Conservation (phyloP, 2,888 invertebrate genomes). For the Netelia virgata region DNA sequence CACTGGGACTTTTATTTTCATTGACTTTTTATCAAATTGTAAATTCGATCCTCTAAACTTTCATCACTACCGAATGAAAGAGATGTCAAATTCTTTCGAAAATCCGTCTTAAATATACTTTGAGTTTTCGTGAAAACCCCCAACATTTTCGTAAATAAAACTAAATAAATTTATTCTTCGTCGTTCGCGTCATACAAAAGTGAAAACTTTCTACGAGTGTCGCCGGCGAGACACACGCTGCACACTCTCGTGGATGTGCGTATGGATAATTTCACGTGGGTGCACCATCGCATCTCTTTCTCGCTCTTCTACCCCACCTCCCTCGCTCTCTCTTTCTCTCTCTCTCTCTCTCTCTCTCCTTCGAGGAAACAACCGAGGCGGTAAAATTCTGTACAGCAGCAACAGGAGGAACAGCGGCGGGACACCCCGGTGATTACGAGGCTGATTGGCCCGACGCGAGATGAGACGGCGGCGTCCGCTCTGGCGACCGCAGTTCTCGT, state of each 20-base stretch:
- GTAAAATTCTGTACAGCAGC: slow-evolving; percentile 47
- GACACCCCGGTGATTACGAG: slow-evolving; percentile 84
- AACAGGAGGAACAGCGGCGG: slow-evolving; percentile 64
- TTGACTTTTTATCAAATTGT: no score
- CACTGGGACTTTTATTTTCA: no score
- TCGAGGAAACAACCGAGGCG: slow-evolving; percentile 60
- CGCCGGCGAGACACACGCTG: slow-evolving; percentile 46
- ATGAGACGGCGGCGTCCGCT: slow-evolving; percentile 84
- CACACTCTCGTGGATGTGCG: slow-evolving; percentile 40
- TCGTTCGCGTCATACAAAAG: not conserved
- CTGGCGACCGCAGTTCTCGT: slow-evolving; percentile 82
- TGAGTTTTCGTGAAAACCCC: no score
- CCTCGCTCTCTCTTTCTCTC: slow-evolving; percentile 13
- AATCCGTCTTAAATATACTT: no score
- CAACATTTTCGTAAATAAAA: no score
- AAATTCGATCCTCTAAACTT: no score
- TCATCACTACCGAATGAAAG: no score
- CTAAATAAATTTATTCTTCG: no score
- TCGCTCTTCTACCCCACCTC: not conserved
- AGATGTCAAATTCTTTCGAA: no score
- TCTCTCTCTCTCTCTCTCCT: slow-evolving; percentile 6
- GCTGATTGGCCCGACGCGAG: slow-evolving; percentile 84
- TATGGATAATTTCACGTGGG: slow-evolving; percentile 48
- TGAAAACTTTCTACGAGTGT: slow-evolving; percentile 16
- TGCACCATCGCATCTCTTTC: slow-evolving; percentile 50